Evolutionary conservation across 2,888 invertebrate genomes (phyloP), one percentile per base, ranked within the genome.

Genomic region (Ennomos erosarius): DNA sequence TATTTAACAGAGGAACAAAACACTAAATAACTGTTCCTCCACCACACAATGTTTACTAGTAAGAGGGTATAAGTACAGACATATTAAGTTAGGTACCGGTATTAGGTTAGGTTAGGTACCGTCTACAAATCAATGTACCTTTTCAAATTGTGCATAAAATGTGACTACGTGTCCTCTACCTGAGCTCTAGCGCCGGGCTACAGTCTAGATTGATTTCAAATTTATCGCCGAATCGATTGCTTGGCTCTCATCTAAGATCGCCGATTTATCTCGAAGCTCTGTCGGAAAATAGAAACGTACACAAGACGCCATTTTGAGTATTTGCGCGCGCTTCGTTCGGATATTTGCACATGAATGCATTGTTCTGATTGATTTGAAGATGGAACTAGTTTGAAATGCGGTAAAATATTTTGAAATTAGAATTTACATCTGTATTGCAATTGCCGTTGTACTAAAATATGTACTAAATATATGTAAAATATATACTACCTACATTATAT

Each of bases 171-270:
- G 39, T 39, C n/a, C 38, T 34, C 11, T 39, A 54, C 57, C 51
- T 54, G 56, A 69, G 68, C 69, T 67, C 61, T 65, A 67, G 68
- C 62, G 42, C 68, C 61, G 65, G 64, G 69, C 69, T 58, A 37
- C 44, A 55, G 60, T 78, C 79, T 79, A 80, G 84, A 88, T 87
- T 87, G 87, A 87, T 88, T 86, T 81, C 79, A 78, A 84, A 87
- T 88, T 85, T 87, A 88, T 88, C 85, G 86, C 81, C 77, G 75
- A 81, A 84, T 81, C 79, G 79, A 77, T 64, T 81, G 79, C 80
- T 81, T 73, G 74, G 78, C 80, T 84, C 77, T 81, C 81, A 74
- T 81, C 81, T 82, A 78, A 86, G 87, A 84, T 78, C 71, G 74
- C 71, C 85, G 76, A 88, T 88, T 86, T 85, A 85, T 88, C 83